Evolutionary conservation across 2,888 invertebrate genomes (phyloP).

Genomic region (Nowickia ferox): DNA sequence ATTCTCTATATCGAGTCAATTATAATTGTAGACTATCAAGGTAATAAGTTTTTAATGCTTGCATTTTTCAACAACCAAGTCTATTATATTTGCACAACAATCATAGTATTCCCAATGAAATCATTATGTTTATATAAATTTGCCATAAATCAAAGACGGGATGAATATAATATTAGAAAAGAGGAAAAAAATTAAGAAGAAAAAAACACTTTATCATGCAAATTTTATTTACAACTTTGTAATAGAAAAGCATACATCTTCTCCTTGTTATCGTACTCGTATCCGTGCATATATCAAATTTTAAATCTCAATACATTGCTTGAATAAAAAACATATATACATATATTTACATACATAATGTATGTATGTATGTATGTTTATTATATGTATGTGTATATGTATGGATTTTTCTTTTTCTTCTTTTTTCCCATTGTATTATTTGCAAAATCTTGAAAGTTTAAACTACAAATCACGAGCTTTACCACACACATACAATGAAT

Average conservation of each 20-base stretch:
- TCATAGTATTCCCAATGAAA: conserved; percentile 61
- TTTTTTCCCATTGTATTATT: conserved; percentile 32
- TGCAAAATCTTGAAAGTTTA: conserved; percentile 59
- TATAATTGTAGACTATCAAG: neutral
- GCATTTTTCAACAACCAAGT: neutral
- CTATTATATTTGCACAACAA: neutral
- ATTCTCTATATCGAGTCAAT: too few relatives aligned
- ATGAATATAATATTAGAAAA: conserved; percentile 56
- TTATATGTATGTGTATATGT: neutral
- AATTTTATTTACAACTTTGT: conserved; percentile 74
- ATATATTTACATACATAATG: too few relatives aligned
- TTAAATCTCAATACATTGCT: conserved; percentile 66
- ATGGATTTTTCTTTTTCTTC: neutral
- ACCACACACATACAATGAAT: conserved; percentile 63
- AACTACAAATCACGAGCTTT: conserved; percentile 72
- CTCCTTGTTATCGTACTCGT: neutral
- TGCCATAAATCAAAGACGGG: conserved; percentile 66
- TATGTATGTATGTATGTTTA: neutral
- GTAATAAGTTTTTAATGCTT: neutral
- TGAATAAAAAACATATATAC: conserved; percentile 8
- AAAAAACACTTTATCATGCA: conserved; percentile 73
- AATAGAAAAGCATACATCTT: conserved; percentile 58
- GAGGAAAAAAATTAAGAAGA: too few relatives aligned
- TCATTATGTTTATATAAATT: conserved; percentile 68
- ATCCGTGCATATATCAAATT: conserved; percentile 68